Evolutionary conservation across 1,140 invertebrate species (phyloP).

Genomic region (Drosophila lowei): DNA sequence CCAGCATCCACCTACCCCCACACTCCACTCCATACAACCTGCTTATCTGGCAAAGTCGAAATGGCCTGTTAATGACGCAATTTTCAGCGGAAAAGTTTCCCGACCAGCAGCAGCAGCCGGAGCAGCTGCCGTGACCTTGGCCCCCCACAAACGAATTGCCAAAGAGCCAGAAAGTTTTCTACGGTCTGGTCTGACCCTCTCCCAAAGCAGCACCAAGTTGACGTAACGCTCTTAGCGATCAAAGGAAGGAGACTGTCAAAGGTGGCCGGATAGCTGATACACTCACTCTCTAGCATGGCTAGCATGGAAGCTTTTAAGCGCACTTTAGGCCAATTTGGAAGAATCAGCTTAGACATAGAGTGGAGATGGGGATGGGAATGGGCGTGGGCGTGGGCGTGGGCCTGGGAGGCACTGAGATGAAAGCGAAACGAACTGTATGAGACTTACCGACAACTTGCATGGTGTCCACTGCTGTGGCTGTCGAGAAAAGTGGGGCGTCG

Average conservation of each 20-base stretch:
- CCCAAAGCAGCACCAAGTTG: conserved; percentile 32
- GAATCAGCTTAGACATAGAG: conserved; percentile 32
- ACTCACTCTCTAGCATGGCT: conserved; percentile 10
- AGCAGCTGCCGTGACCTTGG: conserved; percentile 47
- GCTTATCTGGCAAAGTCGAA: conserved; percentile 56
- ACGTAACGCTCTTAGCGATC: conserved; percentile 20
- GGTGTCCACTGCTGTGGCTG: conserved; percentile 86
- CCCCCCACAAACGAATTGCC: conserved; percentile 54
- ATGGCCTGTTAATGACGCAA: conserved; percentile 79
- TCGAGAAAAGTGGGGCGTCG: conserved; percentile 90
- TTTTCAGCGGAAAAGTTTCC: conserved; percentile 63
- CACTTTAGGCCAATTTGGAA: conserved; percentile 56
- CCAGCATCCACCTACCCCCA: neutral
- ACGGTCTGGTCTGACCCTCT: conserved; percentile 2
- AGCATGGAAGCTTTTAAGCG: conserved; percentile 46
- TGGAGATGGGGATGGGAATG: no score
- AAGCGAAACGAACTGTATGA: neutral
- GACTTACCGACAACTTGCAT: conserved; percentile 91
- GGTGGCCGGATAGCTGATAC: conserved; percentile 42
- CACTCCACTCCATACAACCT: conserved; percentile 9
- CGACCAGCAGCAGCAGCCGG: conserved; percentile 23
- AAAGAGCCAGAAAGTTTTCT: conserved; percentile 48
- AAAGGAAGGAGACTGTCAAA: conserved; percentile 48
- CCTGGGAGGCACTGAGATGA: neutral
- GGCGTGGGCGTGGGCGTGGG: no score